Conservation (phyloP, 2,888 invertebrate genomes). For the Uropetala carovei region DNA sequence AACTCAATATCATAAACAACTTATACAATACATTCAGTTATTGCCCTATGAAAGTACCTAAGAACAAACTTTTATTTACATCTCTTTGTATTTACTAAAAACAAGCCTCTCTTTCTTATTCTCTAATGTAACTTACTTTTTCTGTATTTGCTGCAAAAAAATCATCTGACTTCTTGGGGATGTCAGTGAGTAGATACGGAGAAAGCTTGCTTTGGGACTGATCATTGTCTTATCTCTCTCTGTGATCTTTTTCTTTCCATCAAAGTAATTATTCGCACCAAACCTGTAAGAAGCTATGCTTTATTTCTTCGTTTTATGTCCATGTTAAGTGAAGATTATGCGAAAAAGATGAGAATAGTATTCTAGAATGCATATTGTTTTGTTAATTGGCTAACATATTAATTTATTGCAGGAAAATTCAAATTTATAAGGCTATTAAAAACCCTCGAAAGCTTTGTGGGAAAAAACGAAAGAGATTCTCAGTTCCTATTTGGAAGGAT, state of each 20-base stretch:
- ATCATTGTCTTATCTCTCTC: neutral
- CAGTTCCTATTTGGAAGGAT: constrained; percentile 59
- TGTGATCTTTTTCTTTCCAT: constrained; percentile 1
- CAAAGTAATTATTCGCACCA: neutral
- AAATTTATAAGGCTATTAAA: constrained; percentile 58
- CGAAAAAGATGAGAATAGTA: constrained; percentile 41
- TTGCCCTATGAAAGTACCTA: constrained; percentile 10
- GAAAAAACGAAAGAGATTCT: constrained; percentile 59
- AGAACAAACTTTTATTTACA: neutral
- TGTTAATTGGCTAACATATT: constrained; percentile 62
- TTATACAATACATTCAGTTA: neutral
- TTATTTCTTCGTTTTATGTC: neutral
- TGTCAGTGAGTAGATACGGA: constrained; percentile 17
- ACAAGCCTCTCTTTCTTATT: neutral
- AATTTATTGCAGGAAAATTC: constrained; percentile 63
- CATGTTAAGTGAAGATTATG: constrained; percentile 21
- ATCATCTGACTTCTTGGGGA: neutral
- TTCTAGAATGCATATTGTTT: constrained; percentile 62
- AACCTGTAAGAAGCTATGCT: neutral
- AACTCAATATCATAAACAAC: neutral
- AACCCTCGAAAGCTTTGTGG: constrained; percentile 59
- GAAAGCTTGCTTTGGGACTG: constrained; percentile 1
- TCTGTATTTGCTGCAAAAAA: neutral
- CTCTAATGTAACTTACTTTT: neutral
- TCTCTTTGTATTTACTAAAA: constrained; percentile 4